These are phyloP conservation scores for Omphaloscelis lunosa DNA, from an alignment of 2,888 invertebrate genomes.

Conservation along the genomic window DNA sequence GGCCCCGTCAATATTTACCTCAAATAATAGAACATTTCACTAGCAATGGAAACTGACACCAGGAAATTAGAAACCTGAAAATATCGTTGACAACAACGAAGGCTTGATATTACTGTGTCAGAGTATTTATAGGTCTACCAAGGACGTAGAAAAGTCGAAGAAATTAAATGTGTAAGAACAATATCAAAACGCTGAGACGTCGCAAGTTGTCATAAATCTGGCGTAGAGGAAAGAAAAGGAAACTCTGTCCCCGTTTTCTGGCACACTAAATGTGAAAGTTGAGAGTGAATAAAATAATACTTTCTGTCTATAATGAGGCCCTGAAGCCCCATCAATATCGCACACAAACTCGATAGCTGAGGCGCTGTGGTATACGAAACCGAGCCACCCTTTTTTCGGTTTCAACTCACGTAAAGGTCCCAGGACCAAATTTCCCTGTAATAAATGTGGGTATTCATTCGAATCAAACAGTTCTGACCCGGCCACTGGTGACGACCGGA, in stretches of 20 bases:
- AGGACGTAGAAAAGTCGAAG: not conserved
- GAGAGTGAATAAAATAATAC: slow-evolving; percentile 50
- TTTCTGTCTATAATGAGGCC: slow-evolving; percentile 42
- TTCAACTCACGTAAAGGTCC: slow-evolving; percentile 78
- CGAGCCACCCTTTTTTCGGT: slow-evolving; percentile 56
- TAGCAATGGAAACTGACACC: slow-evolving; percentile 26
- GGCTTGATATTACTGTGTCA: slow-evolving; percentile 22
- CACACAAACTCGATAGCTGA: slow-evolving; percentile 50
- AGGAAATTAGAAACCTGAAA: slow-evolving; percentile 52
- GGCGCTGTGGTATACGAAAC: slow-evolving; percentile 35
- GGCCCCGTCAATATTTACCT: slow-evolving; percentile 3
- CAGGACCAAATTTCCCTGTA: slow-evolving; percentile 76
- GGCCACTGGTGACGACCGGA: slow-evolving; percentile 41
- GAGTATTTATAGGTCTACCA: not conserved
- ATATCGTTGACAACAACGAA: slow-evolving; percentile 9
- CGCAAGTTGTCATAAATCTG: slow-evolving; percentile 30
- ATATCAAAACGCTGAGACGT: slow-evolving; percentile 18
- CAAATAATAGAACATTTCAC: slow-evolving; percentile 33
- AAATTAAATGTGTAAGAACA: slow-evolving; percentile 1
- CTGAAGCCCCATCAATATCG: slow-evolving; percentile 56
- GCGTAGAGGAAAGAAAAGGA: slow-evolving; percentile 12
- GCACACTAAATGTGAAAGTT: slow-evolving; percentile 34
- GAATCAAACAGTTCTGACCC: slow-evolving; percentile 72
- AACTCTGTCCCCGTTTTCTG: slow-evolving; percentile 13
- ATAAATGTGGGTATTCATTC: slow-evolving; percentile 78